phyloP scores from a whole-genome alignment of 2,113 vertebrate species.

The Sander lucioperca region DNA sequence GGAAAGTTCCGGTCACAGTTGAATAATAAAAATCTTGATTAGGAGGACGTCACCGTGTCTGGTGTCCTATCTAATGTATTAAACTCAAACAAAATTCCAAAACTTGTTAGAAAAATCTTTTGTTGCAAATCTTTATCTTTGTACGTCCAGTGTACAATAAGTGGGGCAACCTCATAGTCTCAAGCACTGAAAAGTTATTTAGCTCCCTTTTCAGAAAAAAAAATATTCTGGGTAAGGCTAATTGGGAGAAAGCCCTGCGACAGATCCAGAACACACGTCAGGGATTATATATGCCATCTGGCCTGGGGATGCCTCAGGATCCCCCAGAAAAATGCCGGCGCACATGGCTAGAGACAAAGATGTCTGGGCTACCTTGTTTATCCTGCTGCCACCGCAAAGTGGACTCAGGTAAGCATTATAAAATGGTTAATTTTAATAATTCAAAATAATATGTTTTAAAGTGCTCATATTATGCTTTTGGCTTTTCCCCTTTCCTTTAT shows the following conservation, averaged over 20 bases:
- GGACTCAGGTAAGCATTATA: not conserved
- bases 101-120: too few species aligned
- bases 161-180: too few species aligned
- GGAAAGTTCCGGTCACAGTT: not conserved
- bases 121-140: too few species aligned
- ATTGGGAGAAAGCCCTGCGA: not conserved
- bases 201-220: too few species aligned
- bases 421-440: not conserved
- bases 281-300: conserved; percentile 20
- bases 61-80: too few species aligned
- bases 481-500: too few species aligned
- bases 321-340: not conserved
- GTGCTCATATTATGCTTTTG: too few species aligned
- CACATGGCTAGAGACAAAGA: not conserved
- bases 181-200: too few species aligned
- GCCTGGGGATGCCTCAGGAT: conserved; percentile 7
- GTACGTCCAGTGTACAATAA: too few species aligned
- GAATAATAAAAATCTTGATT: not conserved
- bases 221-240: not conserved
- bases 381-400: not conserved
- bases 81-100: too few species aligned
- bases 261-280: conserved; percentile 7
- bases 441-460: not conserved
- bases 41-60: too few species aligned
- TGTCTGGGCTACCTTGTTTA: conserved; percentile 8